A percentile compares a stretch with the other conserved stretches of the same genome.
These are phyloP conservation scores for Saccostrea echinata DNA, from an alignment of 1,140 invertebrate species.

Conservation along the genomic window DNA sequence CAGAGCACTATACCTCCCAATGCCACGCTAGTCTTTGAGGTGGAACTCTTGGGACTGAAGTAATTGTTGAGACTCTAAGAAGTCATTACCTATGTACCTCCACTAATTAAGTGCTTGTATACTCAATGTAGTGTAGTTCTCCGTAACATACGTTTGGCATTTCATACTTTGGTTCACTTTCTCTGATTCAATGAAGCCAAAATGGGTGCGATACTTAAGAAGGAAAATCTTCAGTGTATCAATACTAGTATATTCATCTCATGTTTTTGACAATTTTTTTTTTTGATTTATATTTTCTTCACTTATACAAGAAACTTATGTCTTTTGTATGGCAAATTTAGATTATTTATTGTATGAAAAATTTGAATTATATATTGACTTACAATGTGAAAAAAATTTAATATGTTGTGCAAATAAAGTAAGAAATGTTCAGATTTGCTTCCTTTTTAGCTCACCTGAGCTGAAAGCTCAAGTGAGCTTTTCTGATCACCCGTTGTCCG, in stretches of 20 bases:
- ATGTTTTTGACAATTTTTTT: conserved; percentile 6
- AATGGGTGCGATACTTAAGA: background rate
- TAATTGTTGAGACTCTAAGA: conserved; percentile 39
- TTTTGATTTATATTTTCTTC: background rate
- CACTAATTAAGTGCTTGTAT: conserved; percentile 3
- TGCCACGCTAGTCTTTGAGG: conserved; percentile 92
- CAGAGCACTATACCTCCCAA: conserved; percentile 89
- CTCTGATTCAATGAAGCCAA: background rate
- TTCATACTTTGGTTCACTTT: background rate
- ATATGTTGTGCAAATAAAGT: background rate
- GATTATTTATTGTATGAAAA: background rate
- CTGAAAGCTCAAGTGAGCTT: no score
- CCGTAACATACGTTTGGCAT: background rate
- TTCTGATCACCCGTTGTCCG: no score
- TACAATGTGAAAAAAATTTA: background rate
- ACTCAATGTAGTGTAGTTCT: conserved; percentile 18
- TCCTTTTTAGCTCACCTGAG: no score
- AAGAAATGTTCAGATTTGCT: background rate
- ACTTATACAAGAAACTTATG: background rate
- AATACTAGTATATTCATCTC: background rate
- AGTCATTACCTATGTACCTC: background rate
- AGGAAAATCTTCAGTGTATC: background rate
- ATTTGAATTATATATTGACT: background rate
- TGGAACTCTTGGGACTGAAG: conserved; percentile 80
- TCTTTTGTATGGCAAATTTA: background rate